Base-by-base conservation (phyloP, 2,797 vertebrate genomes). In the Glossophaga mutica region DNA sequence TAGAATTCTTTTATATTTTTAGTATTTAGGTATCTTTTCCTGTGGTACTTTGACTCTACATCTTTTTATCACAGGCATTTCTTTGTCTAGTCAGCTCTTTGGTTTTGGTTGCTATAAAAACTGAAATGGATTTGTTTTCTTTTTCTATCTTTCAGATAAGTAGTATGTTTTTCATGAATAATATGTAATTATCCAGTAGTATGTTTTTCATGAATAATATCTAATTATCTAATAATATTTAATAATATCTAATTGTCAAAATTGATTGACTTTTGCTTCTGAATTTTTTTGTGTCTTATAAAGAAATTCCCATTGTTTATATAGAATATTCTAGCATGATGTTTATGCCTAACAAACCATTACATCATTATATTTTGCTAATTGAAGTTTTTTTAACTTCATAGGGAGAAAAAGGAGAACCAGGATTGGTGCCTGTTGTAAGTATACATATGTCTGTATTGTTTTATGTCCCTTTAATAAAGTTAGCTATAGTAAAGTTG, bases 381-480 rank as follows among this genome's bases (percentile, higher is more conserved):
- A 93, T 29, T 79, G 7, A 34, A 68, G 0, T 22, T 16, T 94
- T 86, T 87, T 62, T 77, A 92, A 85, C 77, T 76, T 79, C 94
- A n/a, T 92, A 99, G 99, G 99, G 99, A 95, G 99, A 99, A 98
- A 99, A 99, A 98, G 99, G 99, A 97, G 99, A 99, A 97, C 99
- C 99, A 29, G 99, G 99, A 94, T 98, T 99, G 90, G 99, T 99
- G 71, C 99, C 99, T 95, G 73, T 98, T 95, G 99, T 99, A 98
- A 99, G 99, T 99, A 71, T 12, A 11, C 83, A 15, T 91, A 9
- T 46, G n/a, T 59, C 42, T 57, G 32, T 12, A 70, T 9, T 50
- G 2, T 50, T 82, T 46, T 19, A 22, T 70, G 32, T 71, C 16
- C 6, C 10, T 83, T 67, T 50, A 87, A 71, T 87, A 83, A 71